phyloP scores from a whole-genome alignment of 2,113 vertebrate genomes.

The Calidris pygmaea region DNA sequence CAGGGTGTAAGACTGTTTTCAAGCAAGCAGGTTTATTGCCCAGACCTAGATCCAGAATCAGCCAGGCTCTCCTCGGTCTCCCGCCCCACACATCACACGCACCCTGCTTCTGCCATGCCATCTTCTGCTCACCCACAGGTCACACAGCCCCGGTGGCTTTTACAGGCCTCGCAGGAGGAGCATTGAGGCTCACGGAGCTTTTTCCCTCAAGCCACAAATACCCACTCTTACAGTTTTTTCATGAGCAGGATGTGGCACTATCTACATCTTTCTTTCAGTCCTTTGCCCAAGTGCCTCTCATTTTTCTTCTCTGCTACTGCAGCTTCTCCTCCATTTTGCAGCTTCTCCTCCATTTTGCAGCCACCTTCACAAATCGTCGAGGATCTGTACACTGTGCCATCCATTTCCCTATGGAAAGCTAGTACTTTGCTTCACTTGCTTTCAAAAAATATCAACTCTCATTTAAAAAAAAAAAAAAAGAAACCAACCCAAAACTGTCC shows the following conservation, averaged over 20 bases:
- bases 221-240: not conserved
- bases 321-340: not conserved
- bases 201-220: not conserved
- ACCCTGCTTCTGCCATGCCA: rapidly evolving
- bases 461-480: not conserved
- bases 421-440: not conserved
- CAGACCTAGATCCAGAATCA: not conserved
- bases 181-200: not conserved
- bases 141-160: rapidly evolving
- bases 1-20: not conserved
- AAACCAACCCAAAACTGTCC: not conserved
- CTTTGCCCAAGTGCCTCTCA: not conserved
- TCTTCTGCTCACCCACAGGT: not conserved
- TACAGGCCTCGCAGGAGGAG: not conserved
- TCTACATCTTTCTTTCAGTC: not conserved
- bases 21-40: not conserved
- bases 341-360: not conserved
- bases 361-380: rapidly evolving
- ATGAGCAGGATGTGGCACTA: not conserved
- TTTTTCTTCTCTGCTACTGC: not conserved
- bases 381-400: rapidly evolving
- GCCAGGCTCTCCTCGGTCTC: not conserved
- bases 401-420: not conserved
- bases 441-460: not conserved
- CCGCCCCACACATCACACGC: not conserved